Percentiles rank a stretch among this genome's conserved stretches.
phyloP scores from a whole-genome alignment of 2,888 invertebrate genomes.

The Acrobasis repandana region DNA sequence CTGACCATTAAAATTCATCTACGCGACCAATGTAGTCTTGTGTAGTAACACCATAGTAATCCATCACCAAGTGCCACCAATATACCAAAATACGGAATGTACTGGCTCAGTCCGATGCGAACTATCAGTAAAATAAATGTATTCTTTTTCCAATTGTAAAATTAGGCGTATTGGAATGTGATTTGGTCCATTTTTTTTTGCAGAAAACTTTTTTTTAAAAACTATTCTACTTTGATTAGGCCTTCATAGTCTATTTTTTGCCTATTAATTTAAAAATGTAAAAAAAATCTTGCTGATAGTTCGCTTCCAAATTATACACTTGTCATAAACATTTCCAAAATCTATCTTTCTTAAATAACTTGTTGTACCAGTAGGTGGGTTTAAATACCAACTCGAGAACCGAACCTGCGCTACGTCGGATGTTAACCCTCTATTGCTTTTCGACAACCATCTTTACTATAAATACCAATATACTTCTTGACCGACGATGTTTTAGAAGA shows the following conservation, averaged over 20 bases:
- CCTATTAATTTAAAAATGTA: not conserved
- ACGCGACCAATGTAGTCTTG: not conserved
- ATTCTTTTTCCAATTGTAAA: not conserved
- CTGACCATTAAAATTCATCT: not conserved
- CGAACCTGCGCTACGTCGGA: conserved; percentile 7
- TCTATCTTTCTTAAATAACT: conserved; percentile 30
- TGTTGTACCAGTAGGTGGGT: conserved; percentile 54
- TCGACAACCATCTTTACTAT: conserved; percentile 13
- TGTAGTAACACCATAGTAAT: not conserved
- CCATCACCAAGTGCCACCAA: conserved; percentile 15
- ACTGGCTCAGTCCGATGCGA: not conserved
- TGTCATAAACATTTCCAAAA: conserved; percentile 15
- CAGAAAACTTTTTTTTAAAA: too few species aligned
- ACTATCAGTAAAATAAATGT: conserved; percentile 5
- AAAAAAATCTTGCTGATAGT: conserved; percentile 12
- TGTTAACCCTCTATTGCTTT: conserved; percentile 21
- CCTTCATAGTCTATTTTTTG: not conserved
- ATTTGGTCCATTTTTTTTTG: too few species aligned
- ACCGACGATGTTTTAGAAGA: conserved; percentile 1
- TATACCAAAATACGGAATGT: conserved; percentile 12
- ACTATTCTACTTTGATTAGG: too few species aligned
- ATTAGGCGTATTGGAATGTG: not conserved
- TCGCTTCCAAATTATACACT: conserved; percentile 5
- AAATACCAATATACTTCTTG: conserved; percentile 3
- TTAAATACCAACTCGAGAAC: conserved; percentile 5